Evolutionary conservation across 2,888 invertebrate species (phyloP), one percentile per base, ranked within the genome.

Genomic region (Ecliptopera silaceata): DNA sequence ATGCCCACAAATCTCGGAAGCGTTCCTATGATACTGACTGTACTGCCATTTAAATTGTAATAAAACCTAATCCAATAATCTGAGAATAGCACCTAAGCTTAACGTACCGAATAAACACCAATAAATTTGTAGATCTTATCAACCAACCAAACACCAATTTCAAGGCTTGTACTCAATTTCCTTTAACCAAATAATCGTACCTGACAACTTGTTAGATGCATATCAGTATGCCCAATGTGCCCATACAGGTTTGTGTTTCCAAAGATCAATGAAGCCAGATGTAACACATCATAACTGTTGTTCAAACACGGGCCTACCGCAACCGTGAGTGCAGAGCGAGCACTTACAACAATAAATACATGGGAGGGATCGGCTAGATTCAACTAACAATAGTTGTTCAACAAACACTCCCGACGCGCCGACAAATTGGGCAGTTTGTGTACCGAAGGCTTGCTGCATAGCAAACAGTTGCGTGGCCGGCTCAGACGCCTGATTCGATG

Each of bases 381-480:
- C 65, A 68, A 66, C 65, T 69, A 66, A 72, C 72, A 68, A 72
- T 71, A 65, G 71, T 76, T 77, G 79, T 77, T 78, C 69, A 71
- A 72, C 77, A 77, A 82, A 82, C 77, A 78, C 72, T 74, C 66
- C 62, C 53, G 56, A 41, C 67, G 66, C 66, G 69, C 66, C 68
- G 70, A 74, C 76, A 78, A 76, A 81, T 80, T 79, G 76, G 75
- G 71, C 71, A 64, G 68, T 69, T 68, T 70, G 59, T 65, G 59
- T 59, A 55, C 61, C 52, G 45, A 57, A 51, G 56, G 52, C 50
- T 20, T 51, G 53, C 48, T 47, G 49, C 45, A 61, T 56, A 55
- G 60, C 49, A 63, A 65, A 65, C 61, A 65, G 45, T 36, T 38
- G 38, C 39, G 43, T 46, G 15, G 32, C 45, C 31, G 42, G 38